Conservation (phyloP, 1,140 invertebrate genomes). For the Diorhabda carinulata region DNA sequence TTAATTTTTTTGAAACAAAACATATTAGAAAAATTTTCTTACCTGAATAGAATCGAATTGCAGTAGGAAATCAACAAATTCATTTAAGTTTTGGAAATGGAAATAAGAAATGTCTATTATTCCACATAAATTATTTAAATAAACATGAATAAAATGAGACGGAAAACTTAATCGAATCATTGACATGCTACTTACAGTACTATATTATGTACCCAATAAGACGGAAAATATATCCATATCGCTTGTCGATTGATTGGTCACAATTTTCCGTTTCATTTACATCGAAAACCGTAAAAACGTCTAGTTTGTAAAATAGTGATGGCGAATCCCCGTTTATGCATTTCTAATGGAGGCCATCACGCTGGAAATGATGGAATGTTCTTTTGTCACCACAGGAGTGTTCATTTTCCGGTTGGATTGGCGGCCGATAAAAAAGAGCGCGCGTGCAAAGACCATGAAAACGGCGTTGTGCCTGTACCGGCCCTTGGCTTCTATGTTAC, state of each 20-base stretch:
- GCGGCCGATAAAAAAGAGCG: conserved; percentile 44
- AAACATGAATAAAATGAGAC: no score
- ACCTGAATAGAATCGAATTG: no score
- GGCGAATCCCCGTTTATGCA: conserved; percentile 31
- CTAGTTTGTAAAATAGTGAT: conserved; percentile 24
- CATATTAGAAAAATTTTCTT: no score
- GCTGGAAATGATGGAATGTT: conserved; percentile 48
- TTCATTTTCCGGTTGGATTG: conserved; percentile 49
- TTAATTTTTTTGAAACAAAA: no score
- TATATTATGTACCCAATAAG: no score
- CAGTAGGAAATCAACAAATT: no score
- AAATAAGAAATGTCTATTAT: no score
- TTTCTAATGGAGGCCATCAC: conserved; percentile 24
- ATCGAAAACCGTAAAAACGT: conserved; percentile 28
- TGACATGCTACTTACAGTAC: no score
- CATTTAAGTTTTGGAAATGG: no score
- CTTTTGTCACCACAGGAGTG: conserved; percentile 47
- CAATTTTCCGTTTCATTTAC: conserved; percentile 32
- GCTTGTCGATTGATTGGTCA: conserved; percentile 25
- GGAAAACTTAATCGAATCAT: no score
- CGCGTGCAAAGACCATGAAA: conserved; percentile 36
- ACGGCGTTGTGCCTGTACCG: conserved; percentile 15
- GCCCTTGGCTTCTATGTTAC: conserved; percentile 5
- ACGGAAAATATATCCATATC: not conserved
- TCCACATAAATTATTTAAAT: no score